Conservation (phyloP, 1,140 invertebrate species). For the Latrodectus geometricus region DNA sequence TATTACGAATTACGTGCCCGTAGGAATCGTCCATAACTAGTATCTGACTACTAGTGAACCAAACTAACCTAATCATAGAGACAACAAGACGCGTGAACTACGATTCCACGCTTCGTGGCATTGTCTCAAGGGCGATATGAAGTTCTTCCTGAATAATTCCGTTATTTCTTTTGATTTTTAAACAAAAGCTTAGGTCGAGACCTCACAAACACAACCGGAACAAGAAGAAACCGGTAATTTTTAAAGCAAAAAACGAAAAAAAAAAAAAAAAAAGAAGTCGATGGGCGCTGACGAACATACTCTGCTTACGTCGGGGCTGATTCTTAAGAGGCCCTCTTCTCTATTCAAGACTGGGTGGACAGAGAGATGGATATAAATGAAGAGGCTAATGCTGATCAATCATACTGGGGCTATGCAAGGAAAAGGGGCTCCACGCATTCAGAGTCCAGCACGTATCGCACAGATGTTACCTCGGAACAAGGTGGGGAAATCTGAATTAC, state of each 20-base stretch:
- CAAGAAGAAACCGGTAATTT: conserved; percentile 17
- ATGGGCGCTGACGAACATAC: background rate
- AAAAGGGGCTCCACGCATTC: background rate
- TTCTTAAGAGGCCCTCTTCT: conserved; percentile 10
- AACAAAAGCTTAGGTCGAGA: background rate
- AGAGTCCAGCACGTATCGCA: conserved; percentile 7
- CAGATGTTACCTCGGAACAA: background rate
- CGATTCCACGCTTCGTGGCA: too few relatives aligned
- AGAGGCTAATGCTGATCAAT: conserved; percentile 54
- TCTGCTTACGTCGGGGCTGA: background rate
- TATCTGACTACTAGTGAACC: too few relatives aligned
- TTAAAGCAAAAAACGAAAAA: background rate
- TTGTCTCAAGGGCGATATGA: too few relatives aligned
- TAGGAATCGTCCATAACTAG: too few relatives aligned
- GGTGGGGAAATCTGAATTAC: conserved; percentile 11
- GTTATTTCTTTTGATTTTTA: background rate
- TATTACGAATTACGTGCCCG: too few relatives aligned
- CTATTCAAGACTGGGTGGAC: conserved; percentile 39
- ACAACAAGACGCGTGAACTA: too few relatives aligned
- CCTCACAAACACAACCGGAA: conserved; percentile 39
- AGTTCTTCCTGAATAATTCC: background rate
- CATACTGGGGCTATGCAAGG: conserved; percentile 13
- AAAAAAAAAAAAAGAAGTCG: too few relatives aligned
- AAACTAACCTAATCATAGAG: too few relatives aligned
- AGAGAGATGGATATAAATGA: conserved; percentile 51